Evolutionary conservation across 2,113 vertebrate species (phyloP).

Genomic region (Corapipo altera): DNA sequence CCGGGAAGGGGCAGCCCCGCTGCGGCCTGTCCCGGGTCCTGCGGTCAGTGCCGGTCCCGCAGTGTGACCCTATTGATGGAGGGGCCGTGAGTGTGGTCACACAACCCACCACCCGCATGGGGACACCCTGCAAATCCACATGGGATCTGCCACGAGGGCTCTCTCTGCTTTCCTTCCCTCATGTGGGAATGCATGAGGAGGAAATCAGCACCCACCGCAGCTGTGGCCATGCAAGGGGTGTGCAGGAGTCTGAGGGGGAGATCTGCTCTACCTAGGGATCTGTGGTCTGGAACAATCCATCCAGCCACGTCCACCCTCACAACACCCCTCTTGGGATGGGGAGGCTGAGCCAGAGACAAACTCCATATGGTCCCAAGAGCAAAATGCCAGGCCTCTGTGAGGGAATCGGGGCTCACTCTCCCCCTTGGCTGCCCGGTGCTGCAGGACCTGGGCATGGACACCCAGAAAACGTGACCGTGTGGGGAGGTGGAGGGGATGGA

Average conservation of each 20-base stretch:
- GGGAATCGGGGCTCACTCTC: not conserved
- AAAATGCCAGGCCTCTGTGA: not conserved
- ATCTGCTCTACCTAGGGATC: not conserved
- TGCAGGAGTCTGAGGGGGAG: not conserved
- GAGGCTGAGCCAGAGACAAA: not conserved
- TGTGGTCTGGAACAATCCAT: not conserved
- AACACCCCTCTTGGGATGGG: not conserved
- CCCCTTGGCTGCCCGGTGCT: not conserved
- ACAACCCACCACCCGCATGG: fast-evolving
- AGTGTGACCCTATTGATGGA: not conserved
- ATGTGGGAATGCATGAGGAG: fast-evolving
- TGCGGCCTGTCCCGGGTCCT: not conserved
- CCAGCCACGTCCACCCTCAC: not conserved
- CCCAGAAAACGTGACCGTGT: fast-evolving
- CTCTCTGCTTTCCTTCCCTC: fast-evolving
- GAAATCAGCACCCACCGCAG: not conserved
- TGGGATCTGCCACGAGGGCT: not conserved
- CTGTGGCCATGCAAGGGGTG: too few relatives aligned
- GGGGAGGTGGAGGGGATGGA: not conserved
- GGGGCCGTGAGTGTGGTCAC: not conserved
- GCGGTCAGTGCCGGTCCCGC: not conserved
- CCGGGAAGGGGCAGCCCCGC: not conserved
- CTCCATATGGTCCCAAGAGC: fast-evolving
- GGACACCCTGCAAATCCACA: not conserved
- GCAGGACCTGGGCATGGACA: not conserved